Evolutionary conservation across 2,888 invertebrate species (phyloP).

Genomic region (Lasiommata megera): DNA sequence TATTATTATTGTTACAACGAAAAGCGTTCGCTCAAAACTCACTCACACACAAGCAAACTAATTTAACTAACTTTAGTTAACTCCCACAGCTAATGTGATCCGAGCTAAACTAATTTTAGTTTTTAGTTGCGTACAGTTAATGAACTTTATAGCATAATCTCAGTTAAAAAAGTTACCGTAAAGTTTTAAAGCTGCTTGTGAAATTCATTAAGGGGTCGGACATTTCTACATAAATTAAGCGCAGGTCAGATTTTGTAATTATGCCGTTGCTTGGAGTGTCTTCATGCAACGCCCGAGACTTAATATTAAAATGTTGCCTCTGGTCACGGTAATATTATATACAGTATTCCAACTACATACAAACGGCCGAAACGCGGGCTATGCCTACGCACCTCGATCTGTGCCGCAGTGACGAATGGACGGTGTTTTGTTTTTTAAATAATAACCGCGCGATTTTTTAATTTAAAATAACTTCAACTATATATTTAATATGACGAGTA

Average conservation of each 20-base stretch:
- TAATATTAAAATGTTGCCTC: background rate
- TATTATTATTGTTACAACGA: background rate
- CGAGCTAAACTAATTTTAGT: slow-evolving; percentile 11
- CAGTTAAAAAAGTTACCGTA: background rate
- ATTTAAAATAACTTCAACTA: no score
- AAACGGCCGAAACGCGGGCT: no score
- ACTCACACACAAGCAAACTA: background rate
- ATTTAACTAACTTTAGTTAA: slow-evolving; percentile 7
- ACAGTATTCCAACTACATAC: no score
- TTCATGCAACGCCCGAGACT: background rate
- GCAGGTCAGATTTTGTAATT: background rate
- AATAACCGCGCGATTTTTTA: no score
- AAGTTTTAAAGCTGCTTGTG: background rate
- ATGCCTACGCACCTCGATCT: no score
- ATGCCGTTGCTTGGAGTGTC: background rate
- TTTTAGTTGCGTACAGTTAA: slow-evolving; percentile 8
- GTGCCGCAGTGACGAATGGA: no score
- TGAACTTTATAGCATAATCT: slow-evolving; percentile 4
- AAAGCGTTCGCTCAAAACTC: background rate
- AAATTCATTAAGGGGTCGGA: background rate
- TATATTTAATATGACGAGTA: no score
- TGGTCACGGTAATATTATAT: no score
- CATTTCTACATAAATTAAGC: background rate
- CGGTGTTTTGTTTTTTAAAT: no score
- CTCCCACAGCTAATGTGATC: slow-evolving; percentile 2